phyloP scores from a whole-genome alignment of 1,140 invertebrate species.

The Drosophila carrolli region DNA sequence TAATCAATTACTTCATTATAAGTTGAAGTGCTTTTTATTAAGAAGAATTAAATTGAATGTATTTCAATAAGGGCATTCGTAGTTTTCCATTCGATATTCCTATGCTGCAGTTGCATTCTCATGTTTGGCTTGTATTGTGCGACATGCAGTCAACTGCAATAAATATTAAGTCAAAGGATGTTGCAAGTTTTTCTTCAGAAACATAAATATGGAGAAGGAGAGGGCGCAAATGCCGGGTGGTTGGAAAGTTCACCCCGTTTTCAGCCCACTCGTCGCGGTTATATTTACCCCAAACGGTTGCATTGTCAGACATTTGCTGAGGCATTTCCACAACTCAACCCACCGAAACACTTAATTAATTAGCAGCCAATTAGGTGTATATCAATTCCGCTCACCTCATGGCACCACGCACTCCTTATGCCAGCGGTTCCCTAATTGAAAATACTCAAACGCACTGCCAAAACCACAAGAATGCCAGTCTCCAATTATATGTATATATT shows the following conservation, averaged over 20 bases:
- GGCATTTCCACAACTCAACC: not conserved
- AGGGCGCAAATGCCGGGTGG: not conserved
- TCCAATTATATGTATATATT: too few species aligned
- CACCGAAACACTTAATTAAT: constrained; percentile 42
- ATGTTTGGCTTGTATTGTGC: constrained; percentile 7
- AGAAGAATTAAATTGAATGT: too few species aligned
- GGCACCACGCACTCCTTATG: not conserved
- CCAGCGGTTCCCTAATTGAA: too few species aligned
- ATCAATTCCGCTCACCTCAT: not conserved
- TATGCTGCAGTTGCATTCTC: not conserved
- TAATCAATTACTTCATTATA: too few species aligned
- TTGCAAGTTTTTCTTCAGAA: constrained; percentile 23
- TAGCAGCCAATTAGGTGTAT: constrained; percentile 51
- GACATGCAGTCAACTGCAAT: constrained; percentile 59
- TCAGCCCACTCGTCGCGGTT: not conserved
- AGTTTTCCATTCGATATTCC: not conserved
- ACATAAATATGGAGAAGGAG: not conserved
- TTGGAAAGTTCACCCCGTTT: not conserved
- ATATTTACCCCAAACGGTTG: constrained; percentile 6
- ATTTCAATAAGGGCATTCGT: constrained; percentile 1
- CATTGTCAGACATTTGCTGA: constrained; percentile 7
- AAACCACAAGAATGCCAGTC: too few species aligned
- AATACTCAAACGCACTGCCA: too few species aligned
- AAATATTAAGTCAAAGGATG: constrained; percentile 58
- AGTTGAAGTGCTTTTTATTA: too few species aligned